A percentile compares a stretch with the other conserved stretches of the same genome.
Conservation (phyloP, 1,140 invertebrate genomes). For the Himalopsyche phryganea region DNA sequence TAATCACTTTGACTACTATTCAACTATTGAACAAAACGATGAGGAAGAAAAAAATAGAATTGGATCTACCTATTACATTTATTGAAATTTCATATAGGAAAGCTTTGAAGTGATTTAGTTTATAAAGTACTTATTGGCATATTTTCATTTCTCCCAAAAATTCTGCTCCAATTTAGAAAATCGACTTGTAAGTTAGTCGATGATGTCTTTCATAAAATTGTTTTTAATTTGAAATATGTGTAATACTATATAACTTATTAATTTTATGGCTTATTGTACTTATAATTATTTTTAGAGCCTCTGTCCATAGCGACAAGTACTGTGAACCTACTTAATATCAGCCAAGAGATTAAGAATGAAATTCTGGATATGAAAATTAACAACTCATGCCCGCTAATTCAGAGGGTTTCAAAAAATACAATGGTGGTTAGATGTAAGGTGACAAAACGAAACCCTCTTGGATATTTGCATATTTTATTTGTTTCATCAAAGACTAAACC, state of each 20-base stretch:
- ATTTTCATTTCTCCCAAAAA: no score
- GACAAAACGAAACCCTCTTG: slow-evolving; percentile 66
- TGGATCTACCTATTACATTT: no score
- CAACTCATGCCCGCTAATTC: slow-evolving; percentile 67
- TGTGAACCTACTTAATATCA: slow-evolving; percentile 62
- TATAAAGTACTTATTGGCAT: no score
- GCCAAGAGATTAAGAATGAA: slow-evolving; percentile 64
- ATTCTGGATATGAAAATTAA: slow-evolving; percentile 58
- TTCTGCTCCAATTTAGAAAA: no score
- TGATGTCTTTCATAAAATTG: background rate
- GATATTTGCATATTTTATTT: slow-evolving; percentile 72
- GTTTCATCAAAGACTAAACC: slow-evolving; percentile 55
- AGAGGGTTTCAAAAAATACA: slow-evolving; percentile 72
- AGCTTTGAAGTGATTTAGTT: no score
- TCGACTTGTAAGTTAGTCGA: background rate
- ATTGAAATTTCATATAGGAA: no score
- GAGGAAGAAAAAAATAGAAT: no score
- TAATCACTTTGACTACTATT: background rate
- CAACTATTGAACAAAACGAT: no score
- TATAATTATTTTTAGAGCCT: slow-evolving; percentile 42
- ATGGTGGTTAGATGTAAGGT: slow-evolving; percentile 76
- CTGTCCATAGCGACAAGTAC: slow-evolving; percentile 64
- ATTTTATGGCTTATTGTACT: no score
- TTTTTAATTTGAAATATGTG: slow-evolving; percentile 1
- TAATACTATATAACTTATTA: no score